Base-by-base conservation (phyloP, 2,888 invertebrate species). In the Clepsis dumicolana region DNA sequence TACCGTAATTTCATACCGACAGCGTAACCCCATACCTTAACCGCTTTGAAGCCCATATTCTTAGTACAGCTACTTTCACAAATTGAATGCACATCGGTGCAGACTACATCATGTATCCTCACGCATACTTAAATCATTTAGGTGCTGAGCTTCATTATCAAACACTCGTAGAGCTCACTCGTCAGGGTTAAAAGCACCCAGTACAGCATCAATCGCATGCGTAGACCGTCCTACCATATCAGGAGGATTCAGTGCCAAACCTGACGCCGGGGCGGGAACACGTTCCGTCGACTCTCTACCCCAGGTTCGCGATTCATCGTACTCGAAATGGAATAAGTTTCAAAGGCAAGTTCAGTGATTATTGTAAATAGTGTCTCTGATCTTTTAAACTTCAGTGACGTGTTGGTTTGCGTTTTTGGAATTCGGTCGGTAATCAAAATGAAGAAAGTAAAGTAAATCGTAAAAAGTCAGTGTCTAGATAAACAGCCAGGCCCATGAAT, bases 61-160 rank as follows among this genome's bases (percentile, higher is more conserved):
- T 21, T 48, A 44, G 18, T 44, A n/a, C n/a, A 48, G 21, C 21
- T 21, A 21, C 10, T 48, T 10, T 48, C 10, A 8, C 48, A 48
- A 48, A 48, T 21, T 48, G 48, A 48, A 48, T 21, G 48, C 48
- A 48, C 10, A 12, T 21, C 48, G 21, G 10, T 48, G 21, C 1
- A 48, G 21, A n/a, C 12, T 21, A 21, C 1, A 27, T 14, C 7
- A 27, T 27, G 27, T 16, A 25, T n/a, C n/a, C 14, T n/a, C n/a
- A 10, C 5, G 27, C 78, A 80, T 76, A 75, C 75, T 81, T 79
- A 82, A 84, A 86, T 79, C 83, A 81, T 82, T 86, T 83, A 85
- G 77, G 80, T 81, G 82, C 86, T 81, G 80, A 78, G 80, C 85
- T 89, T 87, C 87, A 89, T 90, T 87, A 89, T 85, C 83, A 87